These are phyloP conservation scores for Drosophila tanythrix DNA, from an alignment of 2,888 invertebrate genomes.

Conservation along the genomic window DNA sequence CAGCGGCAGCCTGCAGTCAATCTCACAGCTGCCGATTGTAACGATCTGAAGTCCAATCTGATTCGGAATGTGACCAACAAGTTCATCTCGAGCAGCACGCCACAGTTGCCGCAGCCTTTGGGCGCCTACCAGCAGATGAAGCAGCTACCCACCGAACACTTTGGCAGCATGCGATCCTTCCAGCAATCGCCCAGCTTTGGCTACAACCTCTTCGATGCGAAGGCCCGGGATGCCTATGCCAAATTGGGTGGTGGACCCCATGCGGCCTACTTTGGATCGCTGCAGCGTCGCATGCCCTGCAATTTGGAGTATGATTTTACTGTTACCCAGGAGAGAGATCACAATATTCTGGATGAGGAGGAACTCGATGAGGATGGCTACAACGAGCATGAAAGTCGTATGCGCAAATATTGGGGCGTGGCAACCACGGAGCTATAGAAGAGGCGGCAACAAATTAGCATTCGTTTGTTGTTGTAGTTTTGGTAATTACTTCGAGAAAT, in stretches of 20 bases:
- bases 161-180: conserved; percentile 92
- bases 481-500: background rate
- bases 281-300: conserved; percentile 93
- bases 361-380: conserved; percentile 88
- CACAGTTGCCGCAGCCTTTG: conserved; percentile 86
- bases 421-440: conserved; percentile 92
- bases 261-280: conserved; percentile 94
- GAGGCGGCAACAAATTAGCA: background rate
- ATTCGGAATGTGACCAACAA: conserved; percentile 83
- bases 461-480: conserved; percentile 1
- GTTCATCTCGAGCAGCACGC: conserved; percentile 89
- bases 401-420: conserved; percentile 96
- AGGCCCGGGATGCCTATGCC: conserved; percentile 61
- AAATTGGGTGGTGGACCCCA: conserved; percentile 88
- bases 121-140: conserved; percentile 55
- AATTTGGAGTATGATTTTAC: conserved; percentile 93
- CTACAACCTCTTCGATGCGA: conserved; percentile 75
- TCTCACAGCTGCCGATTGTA: conserved; percentile 54
- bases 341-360: conserved; percentile 83
- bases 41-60: conserved; percentile 79
- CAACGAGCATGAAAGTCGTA: conserved; percentile 91
- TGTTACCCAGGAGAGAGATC: conserved; percentile 92
- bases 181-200: conserved; percentile 87
- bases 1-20: conserved; percentile 48
- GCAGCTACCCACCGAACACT: conserved; percentile 86